These are phyloP conservation scores for Carabus problematicus DNA, from an alignment of 2,888 invertebrate species.

Conservation along the genomic window DNA sequence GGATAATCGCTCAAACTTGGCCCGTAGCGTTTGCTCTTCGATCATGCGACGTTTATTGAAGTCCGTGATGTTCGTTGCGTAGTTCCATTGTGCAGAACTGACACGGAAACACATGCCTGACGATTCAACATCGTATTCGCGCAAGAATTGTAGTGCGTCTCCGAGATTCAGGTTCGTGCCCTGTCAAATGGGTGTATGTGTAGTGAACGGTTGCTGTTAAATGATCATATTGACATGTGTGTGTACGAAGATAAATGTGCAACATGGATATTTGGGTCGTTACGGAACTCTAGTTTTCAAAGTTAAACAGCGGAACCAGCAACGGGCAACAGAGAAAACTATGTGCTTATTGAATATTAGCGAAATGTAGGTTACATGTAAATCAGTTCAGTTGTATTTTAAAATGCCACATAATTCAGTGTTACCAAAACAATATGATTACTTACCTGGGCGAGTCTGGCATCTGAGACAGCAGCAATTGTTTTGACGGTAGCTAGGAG, in stretches of 20 bases:
- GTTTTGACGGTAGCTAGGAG: slow-evolving; percentile 17
- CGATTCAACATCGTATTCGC: slow-evolving; percentile 76
- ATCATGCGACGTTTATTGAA: slow-evolving; percentile 73
- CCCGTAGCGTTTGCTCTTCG: slow-evolving; percentile 73
- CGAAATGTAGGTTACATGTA: slow-evolving; percentile 23
- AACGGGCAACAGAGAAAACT: slow-evolving; percentile 24
- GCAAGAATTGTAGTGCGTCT: slow-evolving; percentile 74
- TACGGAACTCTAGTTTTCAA: slow-evolving; percentile 24
- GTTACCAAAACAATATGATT: slow-evolving; percentile 25
- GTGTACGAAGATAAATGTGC: slow-evolving; percentile 8
- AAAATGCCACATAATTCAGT: not conserved
- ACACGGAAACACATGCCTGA: slow-evolving; percentile 76
- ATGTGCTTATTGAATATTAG: slow-evolving; percentile 17
- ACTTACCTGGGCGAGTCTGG: slow-evolving; percentile 51
- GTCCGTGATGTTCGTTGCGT: slow-evolving; percentile 79
- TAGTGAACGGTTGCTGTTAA: slow-evolving; percentile 39
- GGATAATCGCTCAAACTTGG: slow-evolving; percentile 77
- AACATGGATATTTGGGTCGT: slow-evolving; percentile 35
- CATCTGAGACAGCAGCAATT: slow-evolving; percentile 46
- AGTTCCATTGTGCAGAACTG: slow-evolving; percentile 76
- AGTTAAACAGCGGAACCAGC: slow-evolving; percentile 41
- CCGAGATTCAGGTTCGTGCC: slow-evolving; percentile 70
- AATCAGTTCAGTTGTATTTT: slow-evolving; percentile 21
- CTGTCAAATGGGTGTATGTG: slow-evolving; percentile 61
- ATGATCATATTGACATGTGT: slow-evolving; percentile 20